phyloP scores from a whole-genome alignment of 1,140 invertebrate genomes.

The Drosophila azteca region DNA sequence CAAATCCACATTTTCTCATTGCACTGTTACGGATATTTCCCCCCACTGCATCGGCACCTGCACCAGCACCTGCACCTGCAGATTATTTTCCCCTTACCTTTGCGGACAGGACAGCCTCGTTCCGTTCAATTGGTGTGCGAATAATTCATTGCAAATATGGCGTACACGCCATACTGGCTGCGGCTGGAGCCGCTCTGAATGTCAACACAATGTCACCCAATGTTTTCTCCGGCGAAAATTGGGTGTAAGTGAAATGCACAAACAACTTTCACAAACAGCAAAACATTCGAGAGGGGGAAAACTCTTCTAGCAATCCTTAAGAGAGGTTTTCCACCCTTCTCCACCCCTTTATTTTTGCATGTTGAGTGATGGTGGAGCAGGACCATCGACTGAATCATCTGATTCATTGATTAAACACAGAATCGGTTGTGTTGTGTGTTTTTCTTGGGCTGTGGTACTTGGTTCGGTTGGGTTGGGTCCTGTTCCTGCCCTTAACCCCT shows the following conservation, averaged over 20 bases:
- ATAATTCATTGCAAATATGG: conserved; percentile 45
- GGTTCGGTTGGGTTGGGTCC: not conserved
- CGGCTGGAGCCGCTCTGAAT: conserved; percentile 38
- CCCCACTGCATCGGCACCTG: conserved; percentile 6
- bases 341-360: conserved; percentile 47
- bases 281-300: conserved; percentile 37
- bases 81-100: not conserved
- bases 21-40: not conserved
- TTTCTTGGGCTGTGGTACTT: conserved; percentile 15
- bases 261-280: conserved; percentile 52
- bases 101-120: not conserved
- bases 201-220: conserved; percentile 60
- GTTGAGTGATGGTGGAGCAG: conserved; percentile 57
- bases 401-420: conserved; percentile 79
- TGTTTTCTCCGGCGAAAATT: conserved; percentile 31
- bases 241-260: conserved; percentile 57
- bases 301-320: conserved; percentile 40
- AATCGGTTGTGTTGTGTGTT: too few relatives aligned
- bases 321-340: conserved; percentile 2
- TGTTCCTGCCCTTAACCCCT: conserved; percentile 60
- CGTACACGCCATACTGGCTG: conserved; percentile 47
- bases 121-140: conserved; percentile 14
- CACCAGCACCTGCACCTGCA: conserved; percentile 4
- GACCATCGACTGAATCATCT: conserved; percentile 68
- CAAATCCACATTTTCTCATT: conserved; percentile 23